Percentiles rank a stretch among this genome's conserved stretches.
Conservation (phyloP, 1,140 invertebrate species). For the Pseudomyrmex sp. region DNA sequence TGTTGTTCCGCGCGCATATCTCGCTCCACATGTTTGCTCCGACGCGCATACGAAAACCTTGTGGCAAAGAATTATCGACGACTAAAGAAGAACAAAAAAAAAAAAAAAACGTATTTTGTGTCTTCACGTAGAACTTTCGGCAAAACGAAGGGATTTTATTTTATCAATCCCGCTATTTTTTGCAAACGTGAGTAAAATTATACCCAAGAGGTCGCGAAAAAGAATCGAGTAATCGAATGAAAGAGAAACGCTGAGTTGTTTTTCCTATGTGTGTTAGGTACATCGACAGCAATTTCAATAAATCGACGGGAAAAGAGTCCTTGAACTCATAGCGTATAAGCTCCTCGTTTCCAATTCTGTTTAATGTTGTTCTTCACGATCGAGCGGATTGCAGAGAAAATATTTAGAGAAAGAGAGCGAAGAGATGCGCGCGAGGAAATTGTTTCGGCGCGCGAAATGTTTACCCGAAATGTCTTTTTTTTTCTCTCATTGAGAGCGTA, state of each 20-base stretch:
- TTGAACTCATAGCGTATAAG: neutral
- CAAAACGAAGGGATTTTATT: neutral
- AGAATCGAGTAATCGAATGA: no score
- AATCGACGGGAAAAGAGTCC: no score
- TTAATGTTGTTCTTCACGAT: neutral
- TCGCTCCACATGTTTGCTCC: no score
- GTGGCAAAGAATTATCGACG: no score
- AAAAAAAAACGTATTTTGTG: neutral
- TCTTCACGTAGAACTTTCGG: neutral
- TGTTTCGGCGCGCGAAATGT: no score
- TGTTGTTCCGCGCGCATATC: neutral
- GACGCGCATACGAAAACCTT: neutral
- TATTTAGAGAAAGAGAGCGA: neutral
- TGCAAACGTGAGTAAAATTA: no score
- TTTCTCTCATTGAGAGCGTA: neutral
- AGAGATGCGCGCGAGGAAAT: neutral
- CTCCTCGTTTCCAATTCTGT: neutral
- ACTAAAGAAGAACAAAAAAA: neutral
- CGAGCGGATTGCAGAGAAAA: constrained; percentile 16
- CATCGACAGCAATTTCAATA: no score
- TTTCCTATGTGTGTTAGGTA: no score
- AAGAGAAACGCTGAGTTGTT: no score
- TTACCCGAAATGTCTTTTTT: neutral
- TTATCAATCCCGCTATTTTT: no score
- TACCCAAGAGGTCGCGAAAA: no score